Evolutionary conservation across 2,888 invertebrate genomes (phyloP), one percentile per base, ranked within the genome.

Genomic region (Caradrina kadenii): DNA sequence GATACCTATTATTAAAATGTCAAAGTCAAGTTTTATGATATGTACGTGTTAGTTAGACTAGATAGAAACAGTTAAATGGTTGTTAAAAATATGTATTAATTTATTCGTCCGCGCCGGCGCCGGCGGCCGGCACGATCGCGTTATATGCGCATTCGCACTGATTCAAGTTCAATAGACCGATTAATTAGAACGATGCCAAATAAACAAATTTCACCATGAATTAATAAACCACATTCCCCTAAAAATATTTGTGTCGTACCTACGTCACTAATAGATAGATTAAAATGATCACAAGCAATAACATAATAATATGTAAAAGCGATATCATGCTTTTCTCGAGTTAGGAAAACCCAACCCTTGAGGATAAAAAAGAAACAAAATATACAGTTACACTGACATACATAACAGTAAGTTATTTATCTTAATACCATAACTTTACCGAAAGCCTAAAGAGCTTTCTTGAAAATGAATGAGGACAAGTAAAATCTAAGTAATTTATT

Each of bases 141-240:
- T 79, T 79, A 86, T 86, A 84, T 87, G 86, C 87, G 65, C 87
- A 84, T 87, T 86, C 87, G 68, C 87, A 82, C 87, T 68, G 80
- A 84, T 82, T 76, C 82, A 88, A 85, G 92, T 92, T 93, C 92
- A 93, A 92, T 89, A 91, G 80, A 90, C 92, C 92, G 89, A 93
- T 93, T 90, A 84, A 88, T 91, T 91, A 89, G 85, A 87, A 86
- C 83, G 79, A 72, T 61, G 49, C 52, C 70, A 70, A 45, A 79
- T 79, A 76, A 71, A 69, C 73, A 72, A 68, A 63, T 64, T 73
- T 64, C 50, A n/a, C 63, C 45, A 63, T 52, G 68, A 74, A 74
- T 71, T 62, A 52, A 15, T 66, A 26, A 50, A 54, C 19, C 11
- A 71, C 35, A 53, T 78, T 71, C 66, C 26, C 39, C 55, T 11